Evolutionary conservation across 2,113 vertebrate genomes (phyloP), one percentile per base, ranked within the genome.

Genomic region (Telmatochromis brichardi): DNA sequence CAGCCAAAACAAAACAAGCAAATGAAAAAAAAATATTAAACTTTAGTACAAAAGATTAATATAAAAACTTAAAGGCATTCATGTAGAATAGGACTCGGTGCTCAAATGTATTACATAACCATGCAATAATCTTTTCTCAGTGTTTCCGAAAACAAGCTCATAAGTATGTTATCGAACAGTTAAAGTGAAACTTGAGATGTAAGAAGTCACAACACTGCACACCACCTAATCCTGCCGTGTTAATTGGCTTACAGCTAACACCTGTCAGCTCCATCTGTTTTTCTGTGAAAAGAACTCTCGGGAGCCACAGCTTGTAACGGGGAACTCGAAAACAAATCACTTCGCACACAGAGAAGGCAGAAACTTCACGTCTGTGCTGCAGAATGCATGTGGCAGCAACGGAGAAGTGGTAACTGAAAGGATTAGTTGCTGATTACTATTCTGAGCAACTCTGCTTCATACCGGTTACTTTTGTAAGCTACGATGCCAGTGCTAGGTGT

Each of bases 211-310:
- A 33, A 58, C 28, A 45, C 31, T 83, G 63, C 63, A 85, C n/a
- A 19, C 47, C 81, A 73, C 82, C 63, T 95, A 95, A 95, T 95
- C 94, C 92, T 54, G 63, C 47, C 26, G 35, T 53, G 53, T 73
- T 95, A 96, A 96, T 95, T 92, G 95, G 95, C 86, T 96, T 95
- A 96, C 55, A 51, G 91, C 90, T 93, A 88, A 93, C 90, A 8
- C 87, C 86, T 68, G 90, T 87, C 89, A 86, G 91, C 86, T 80
- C 96, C 94, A 94, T 96, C 95, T 96, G 95, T 93, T 93, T 95
- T 82, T 37, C 76, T 86, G 89, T 86, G 68, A 82, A 92, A 89
- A 89, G 86, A 73, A 68, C 65, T 45, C 89, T 82, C 7, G 5
- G 58, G 86, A 83, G 83, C 86, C 88, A 19, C 87, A 54, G 81